These are phyloP conservation scores for Lepidotrigona ventralis DNA, from an alignment of 1,140 invertebrate species.

Conservation along the genomic window DNA sequence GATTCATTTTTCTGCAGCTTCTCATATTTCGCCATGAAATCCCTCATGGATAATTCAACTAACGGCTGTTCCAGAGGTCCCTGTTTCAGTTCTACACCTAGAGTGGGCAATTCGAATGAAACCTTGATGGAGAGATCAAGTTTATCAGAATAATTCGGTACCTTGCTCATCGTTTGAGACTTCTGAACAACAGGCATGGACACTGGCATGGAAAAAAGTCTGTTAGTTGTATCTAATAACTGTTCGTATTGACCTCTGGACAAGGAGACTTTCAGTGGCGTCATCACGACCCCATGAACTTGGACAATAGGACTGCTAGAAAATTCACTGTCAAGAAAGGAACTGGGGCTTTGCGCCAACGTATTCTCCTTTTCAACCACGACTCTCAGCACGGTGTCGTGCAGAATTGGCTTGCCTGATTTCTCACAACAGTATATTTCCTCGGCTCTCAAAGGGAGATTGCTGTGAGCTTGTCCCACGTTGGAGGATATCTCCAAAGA, in stretches of 20 bases:
- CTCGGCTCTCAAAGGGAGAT: constrained; percentile 79
- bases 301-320: constrained; percentile 77
- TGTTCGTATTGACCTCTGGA: constrained; percentile 94
- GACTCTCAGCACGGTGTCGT: constrained; percentile 90
- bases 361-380: constrained; percentile 79
- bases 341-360: constrained; percentile 70
- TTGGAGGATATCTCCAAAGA: constrained; percentile 84
- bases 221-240: constrained; percentile 87
- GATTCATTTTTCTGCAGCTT: constrained; percentile 85
- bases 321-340: constrained; percentile 73
- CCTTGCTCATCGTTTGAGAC: constrained; percentile 53
- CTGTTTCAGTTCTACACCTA: constrained; percentile 87
- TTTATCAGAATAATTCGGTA: constrained; percentile 69
- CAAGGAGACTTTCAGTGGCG: constrained; percentile 90
- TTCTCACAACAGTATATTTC: constrained; percentile 86
- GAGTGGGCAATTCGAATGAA: constrained; percentile 85
- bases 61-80: constrained; percentile 85
- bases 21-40: constrained; percentile 89
- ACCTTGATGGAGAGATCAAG: constrained; percentile 80
- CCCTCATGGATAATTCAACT: constrained; percentile 90
- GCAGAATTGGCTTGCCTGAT: constrained; percentile 86
- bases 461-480: constrained; percentile 66
- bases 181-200: constrained; percentile 59
- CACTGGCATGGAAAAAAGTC: constrained; percentile 72
- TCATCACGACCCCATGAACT: constrained; percentile 90